These are phyloP conservation scores for Sus scrofa DNA, from an alignment of 2,113 vertebrate genomes.

Conservation along the genomic window DNA sequence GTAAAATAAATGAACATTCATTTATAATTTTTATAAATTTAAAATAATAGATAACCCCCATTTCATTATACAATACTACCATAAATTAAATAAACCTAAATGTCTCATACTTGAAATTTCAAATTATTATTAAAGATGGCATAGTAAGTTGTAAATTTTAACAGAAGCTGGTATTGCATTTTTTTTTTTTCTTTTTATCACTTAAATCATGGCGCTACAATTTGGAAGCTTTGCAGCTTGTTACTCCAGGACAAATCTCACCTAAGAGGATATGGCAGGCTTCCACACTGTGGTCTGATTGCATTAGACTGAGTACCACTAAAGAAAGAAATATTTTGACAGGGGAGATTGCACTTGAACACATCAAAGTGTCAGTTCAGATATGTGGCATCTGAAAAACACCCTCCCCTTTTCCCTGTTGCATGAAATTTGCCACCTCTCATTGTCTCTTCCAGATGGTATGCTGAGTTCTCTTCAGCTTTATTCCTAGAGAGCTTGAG, in stretches of 20 bases:
- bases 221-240: slow-evolving; percentile 76
- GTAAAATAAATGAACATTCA: not conserved
- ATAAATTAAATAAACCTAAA: not conserved
- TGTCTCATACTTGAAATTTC: not conserved
- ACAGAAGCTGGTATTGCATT: not conserved
- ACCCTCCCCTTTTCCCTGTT: slow-evolving; percentile 70
- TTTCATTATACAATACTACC: not conserved
- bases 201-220: slow-evolving; percentile 28
- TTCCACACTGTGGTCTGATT: slow-evolving; percentile 88
- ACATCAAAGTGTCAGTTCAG: slow-evolving; percentile 87
- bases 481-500: slow-evolving; percentile 77
- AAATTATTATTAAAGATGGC: not conserved
- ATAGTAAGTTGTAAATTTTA: not conserved
- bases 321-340: slow-evolving; percentile 91
- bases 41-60: not conserved
- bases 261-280: slow-evolving; percentile 88
- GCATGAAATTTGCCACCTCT: slow-evolving; percentile 80
- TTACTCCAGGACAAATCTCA: slow-evolving; percentile 83
- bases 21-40: not conserved
- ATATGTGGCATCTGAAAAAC: slow-evolving; percentile 84
- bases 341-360: slow-evolving; percentile 87
- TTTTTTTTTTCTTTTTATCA: slow-evolving; percentile 40
- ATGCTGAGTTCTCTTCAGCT: slow-evolving; percentile 64
- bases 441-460: slow-evolving; percentile 86
- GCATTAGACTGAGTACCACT: slow-evolving; percentile 86